These are phyloP conservation scores for Tolypeutes matacus DNA, from an alignment of 2,797 vertebrate species.

Conservation along the genomic window DNA sequence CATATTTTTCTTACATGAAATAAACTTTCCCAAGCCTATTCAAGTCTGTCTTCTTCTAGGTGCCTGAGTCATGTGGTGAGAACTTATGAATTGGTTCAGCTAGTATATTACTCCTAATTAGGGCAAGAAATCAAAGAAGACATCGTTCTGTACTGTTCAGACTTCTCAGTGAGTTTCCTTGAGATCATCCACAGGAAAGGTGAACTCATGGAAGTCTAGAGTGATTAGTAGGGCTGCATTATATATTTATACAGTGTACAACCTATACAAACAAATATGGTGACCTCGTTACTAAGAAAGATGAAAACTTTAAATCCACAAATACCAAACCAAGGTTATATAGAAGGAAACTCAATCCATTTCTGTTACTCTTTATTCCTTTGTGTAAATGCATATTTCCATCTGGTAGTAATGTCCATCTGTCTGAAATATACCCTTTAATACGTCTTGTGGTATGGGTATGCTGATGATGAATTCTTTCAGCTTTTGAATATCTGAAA, in stretches of 20 bases:
- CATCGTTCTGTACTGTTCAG: neutral
- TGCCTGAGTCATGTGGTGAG: neutral
- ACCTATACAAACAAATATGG: neutral
- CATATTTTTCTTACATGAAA: neutral
- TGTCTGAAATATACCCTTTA: too few species aligned
- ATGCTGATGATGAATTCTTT: too few species aligned
- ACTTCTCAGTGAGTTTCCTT: neutral
- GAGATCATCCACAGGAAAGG: neutral
- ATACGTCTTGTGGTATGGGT: too few species aligned
- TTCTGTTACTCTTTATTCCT: neutral
- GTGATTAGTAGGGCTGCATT: neutral
- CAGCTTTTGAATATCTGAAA: too few species aligned
- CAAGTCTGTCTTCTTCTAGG: slow-evolving; percentile 1
- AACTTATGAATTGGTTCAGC: neutral
- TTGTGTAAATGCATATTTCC: neutral
- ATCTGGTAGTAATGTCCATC: too few species aligned
- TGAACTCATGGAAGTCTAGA: slow-evolving; percentile 12
- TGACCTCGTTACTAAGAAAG: neutral
- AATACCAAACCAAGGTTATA: neutral
- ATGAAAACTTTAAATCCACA: slow-evolving; percentile 19
- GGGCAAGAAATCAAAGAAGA: slow-evolving; percentile 35
- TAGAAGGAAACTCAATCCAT: neutral
- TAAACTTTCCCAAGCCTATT: neutral
- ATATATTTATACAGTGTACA: neutral
- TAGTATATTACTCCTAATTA: neutral